Evolutionary conservation across 37 sponge, comb jelly and placozoan species (phyloP).

Genomic region (Mnemiopsis leidyi): DNA sequence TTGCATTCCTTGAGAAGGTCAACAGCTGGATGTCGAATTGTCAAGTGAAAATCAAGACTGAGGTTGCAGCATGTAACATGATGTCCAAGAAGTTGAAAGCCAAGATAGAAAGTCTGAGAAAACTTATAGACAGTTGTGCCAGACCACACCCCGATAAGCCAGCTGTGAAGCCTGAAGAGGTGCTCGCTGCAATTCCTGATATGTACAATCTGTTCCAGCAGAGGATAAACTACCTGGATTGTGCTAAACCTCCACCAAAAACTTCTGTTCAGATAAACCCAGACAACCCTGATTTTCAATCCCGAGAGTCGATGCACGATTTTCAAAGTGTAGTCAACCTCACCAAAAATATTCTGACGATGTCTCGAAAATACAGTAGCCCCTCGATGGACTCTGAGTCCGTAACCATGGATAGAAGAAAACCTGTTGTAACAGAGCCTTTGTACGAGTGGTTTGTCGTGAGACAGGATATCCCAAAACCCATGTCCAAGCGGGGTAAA

Average conservation of each 20-base stretch:
- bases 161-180: slow-evolving; percentile 10
- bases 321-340: slow-evolving; percentile 40
- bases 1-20: slow-evolving; percentile 50
- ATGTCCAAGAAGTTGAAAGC: slow-evolving; percentile 52
- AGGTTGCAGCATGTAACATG: slow-evolving; percentile 60
- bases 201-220: slow-evolving; percentile 48
- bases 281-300: slow-evolving; percentile 3
- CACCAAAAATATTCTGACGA: slow-evolving; percentile 48
- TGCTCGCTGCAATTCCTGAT: slow-evolving; percentile 23
- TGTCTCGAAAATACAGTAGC: not conserved
- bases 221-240: slow-evolving; percentile 51
- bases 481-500: slow-evolving; percentile 22
- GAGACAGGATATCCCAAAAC: not conserved
- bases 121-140: slow-evolving; percentile 56
- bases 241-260: not conserved
- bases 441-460: slow-evolving; percentile 37
- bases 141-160: slow-evolving; percentile 62
- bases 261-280: not conserved
- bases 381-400: not conserved
- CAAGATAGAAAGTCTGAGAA: slow-evolving; percentile 12
- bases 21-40: slow-evolving; percentile 65
- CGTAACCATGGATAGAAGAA: not conserved
- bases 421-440: not conserved
- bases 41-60: slow-evolving; percentile 64
- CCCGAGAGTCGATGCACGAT: slow-evolving; percentile 4